Conservation (phyloP, 2,888 invertebrate genomes). For the Drosophila tripunctata region DNA sequence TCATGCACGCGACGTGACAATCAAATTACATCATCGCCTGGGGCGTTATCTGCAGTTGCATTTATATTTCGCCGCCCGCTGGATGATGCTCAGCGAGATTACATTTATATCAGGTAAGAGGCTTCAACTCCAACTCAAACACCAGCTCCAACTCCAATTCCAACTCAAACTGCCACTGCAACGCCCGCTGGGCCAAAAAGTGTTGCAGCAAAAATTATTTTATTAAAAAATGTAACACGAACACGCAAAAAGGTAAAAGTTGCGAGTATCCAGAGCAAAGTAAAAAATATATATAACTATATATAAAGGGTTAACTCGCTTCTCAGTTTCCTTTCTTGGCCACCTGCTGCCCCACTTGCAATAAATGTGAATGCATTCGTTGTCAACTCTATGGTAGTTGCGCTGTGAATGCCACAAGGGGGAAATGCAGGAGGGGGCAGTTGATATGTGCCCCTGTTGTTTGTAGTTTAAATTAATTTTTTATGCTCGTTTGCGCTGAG, state of each 20-base stretch:
- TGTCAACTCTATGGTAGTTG: slow-evolving; percentile 41
- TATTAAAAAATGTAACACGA: slow-evolving; percentile 55
- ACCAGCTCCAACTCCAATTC: background rate
- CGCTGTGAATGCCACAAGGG: background rate
- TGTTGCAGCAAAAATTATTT: slow-evolving; percentile 54
- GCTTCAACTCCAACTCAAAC: background rate
- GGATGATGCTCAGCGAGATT: slow-evolving; percentile 94
- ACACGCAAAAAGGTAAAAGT: slow-evolving; percentile 40
- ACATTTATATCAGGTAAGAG: slow-evolving; percentile 91
- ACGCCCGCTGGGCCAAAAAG: slow-evolving; percentile 48
- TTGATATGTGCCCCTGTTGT: slow-evolving; percentile 43
- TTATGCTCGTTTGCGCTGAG: slow-evolving; percentile 29
- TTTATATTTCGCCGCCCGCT: slow-evolving; percentile 91
- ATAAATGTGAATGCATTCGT: slow-evolving; percentile 56
- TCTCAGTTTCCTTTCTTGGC: slow-evolving; percentile 41
- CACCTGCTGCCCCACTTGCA: slow-evolving; percentile 56
- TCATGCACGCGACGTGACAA: slow-evolving; percentile 91
- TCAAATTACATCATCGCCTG: slow-evolving; percentile 90
- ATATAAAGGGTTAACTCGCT: slow-evolving; percentile 53
- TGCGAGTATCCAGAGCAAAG: slow-evolving; percentile 1
- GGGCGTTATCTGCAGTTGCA: slow-evolving; percentile 91
- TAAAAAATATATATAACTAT: background rate
- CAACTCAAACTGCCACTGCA: background rate
- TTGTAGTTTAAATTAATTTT: slow-evolving; percentile 59
- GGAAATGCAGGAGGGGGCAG: background rate